Percentiles rank a stretch among this genome's conserved stretches.
Evolutionary conservation across 1,140 invertebrate species (phyloP).

Genomic region (Penaeus chinensis): DNA sequence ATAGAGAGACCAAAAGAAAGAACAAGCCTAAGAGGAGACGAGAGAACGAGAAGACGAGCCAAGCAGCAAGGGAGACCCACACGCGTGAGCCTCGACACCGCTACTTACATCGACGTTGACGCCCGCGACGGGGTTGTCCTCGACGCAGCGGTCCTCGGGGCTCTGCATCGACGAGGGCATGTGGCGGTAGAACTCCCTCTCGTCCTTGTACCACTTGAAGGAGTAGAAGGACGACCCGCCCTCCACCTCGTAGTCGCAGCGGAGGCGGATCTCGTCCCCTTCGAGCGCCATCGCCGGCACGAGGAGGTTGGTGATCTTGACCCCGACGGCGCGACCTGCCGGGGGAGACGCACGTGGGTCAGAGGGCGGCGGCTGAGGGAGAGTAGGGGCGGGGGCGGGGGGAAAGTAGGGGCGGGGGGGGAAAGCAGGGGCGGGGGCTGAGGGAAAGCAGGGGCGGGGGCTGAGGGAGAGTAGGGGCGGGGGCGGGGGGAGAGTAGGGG

Average conservation of each 20-base stretch:
- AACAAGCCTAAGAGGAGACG: too few relatives aligned
- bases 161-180: constrained; percentile 25
- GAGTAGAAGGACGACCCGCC: constrained; percentile 59
- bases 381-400: not conserved
- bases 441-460: not conserved
- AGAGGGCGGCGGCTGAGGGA: not conserved
- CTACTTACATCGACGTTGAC: constrained; percentile 45
- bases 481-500: too few relatives aligned
- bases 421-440: not conserved
- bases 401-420: not conserved
- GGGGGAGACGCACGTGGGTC: not conserved
- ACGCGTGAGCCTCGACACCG: too few relatives aligned
- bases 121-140: constrained; percentile 27
- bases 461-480: not conserved
- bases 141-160: constrained; percentile 6
- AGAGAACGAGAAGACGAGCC: too few relatives aligned
- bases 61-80: too few relatives aligned
- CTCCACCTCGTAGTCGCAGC: constrained; percentile 60
- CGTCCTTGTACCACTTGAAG: constrained; percentile 64
- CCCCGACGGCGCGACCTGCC: constrained; percentile 29
- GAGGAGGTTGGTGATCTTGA: constrained; percentile 37
- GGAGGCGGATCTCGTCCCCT: constrained; percentile 49
- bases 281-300: constrained; percentile 53
- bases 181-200: constrained; percentile 61
- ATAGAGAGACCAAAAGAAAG: too few relatives aligned